Percentiles rank a stretch among this genome's conserved stretches.
These are phyloP conservation scores for Prionace glauca DNA, from an alignment of 2,797 vertebrate genomes.

Conservation along the genomic window DNA sequence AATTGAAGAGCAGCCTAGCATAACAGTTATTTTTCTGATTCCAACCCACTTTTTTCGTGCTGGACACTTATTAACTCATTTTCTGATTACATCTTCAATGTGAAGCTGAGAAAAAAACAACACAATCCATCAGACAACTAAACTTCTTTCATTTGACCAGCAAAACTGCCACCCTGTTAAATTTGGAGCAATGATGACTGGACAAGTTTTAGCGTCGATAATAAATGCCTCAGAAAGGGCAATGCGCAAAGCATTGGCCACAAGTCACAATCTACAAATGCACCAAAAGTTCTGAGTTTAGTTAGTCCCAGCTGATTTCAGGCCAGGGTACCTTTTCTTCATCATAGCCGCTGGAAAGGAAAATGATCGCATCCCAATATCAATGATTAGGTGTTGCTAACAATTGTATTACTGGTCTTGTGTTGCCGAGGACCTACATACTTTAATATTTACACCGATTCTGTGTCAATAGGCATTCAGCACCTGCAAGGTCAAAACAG, in stretches of 20 bases:
- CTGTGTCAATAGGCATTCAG: too few species aligned
- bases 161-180: neutral
- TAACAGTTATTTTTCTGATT: slow-evolving; percentile 47
- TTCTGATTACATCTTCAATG: slow-evolving; percentile 39
- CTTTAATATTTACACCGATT: neutral
- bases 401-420: neutral
- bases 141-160: neutral
- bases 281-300: neutral
- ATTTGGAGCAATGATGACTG: neutral
- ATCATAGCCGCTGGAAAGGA: neutral
- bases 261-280: neutral
- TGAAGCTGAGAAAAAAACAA: neutral
- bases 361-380: neutral
- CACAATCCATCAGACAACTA: neutral
- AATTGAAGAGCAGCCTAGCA: slow-evolving; percentile 45
- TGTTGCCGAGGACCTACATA: neutral
- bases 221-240: neutral
- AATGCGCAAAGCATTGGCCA: neutral
- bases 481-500: slow-evolving; percentile 15
- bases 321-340: neutral
- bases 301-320: neutral
- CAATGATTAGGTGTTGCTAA: neutral
- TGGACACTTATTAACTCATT: slow-evolving; percentile 42
- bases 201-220: too few species aligned
- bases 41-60: slow-evolving; percentile 43